Base-by-base conservation (phyloP, 1,140 invertebrate species). In the Cylas formicarius region DNA sequence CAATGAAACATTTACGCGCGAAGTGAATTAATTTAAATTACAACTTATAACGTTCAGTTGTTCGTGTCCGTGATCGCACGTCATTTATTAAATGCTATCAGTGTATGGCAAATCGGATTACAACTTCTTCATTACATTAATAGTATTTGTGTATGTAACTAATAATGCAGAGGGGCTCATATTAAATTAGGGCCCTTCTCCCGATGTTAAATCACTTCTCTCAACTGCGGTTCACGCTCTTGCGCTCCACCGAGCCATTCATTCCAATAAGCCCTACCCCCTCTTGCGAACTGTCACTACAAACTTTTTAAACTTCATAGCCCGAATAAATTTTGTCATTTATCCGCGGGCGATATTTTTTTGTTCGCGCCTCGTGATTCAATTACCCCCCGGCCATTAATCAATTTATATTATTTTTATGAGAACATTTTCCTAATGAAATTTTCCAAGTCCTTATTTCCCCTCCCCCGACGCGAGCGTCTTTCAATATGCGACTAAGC, bases 221-320 rank as follows among this genome's bases (percentile, higher is more conserved):
- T 49, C 36, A 37, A 55, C 44, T 58, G 56, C 48, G 56, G 53
- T 58, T 50, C 54, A 37, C 50, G 47, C 51, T 55, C 40, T 46
- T 46, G 34, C 37, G 31, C 46, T 48, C 52, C 48, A 40, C 13
- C 28, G 34, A 51, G 43, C 45, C 52, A 58, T 58, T 58, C 45
- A 60, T 60, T 57, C 54, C 55, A 56, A 58, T 60, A 56, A 57
- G 47, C 45, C 48, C 44, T n/a, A 33, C 55, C 53, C 53, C 48
- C 58, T 53, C 53, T 57, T 37, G 43, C 50, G 44, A 56, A 58
- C 56, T 61, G 59, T 58, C 59, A 56, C 57, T 56, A 53, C 53
- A 59, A 59, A 59, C 57, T 60, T 61, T 60, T 57, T 51, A 57
- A 60, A 59, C 50, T 57, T 59, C 59, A 58, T 58, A 53, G 46